A percentile compares a stretch with the other conserved stretches of the same genome.
phyloP scores from a whole-genome alignment of 2,888 invertebrate species.

The Candidula unifasciata region DNA sequence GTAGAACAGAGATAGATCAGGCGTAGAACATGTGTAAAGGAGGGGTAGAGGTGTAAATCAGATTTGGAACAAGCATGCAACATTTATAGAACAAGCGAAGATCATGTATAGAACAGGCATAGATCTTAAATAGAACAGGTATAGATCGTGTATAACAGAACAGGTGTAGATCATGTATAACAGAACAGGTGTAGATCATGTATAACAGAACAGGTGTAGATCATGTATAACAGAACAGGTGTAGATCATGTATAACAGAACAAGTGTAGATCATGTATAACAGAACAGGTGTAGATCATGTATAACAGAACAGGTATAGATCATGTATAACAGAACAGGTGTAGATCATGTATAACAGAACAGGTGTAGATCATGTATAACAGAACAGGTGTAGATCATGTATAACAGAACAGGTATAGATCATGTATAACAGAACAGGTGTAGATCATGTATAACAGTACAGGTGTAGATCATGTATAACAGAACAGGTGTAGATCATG shows the following conservation, averaged over 20 bases:
- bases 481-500: background rate
- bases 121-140: background rate
- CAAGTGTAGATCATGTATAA: background rate
- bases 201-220: background rate
- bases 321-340: background rate
- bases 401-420: background rate
- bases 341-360: background rate
- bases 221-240: background rate
- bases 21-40: background rate
- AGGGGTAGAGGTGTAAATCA: background rate
- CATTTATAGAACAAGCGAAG: background rate
- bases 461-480: background rate
- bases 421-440: background rate
- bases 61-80: background rate
- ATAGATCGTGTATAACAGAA: background rate
- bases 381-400: background rate
- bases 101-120: background rate
- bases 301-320: background rate
- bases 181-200: background rate
- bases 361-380: background rate
- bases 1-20: background rate
- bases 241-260: background rate
- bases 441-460: background rate
- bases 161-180: background rate
- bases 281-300: background rate